phyloP scores from a whole-genome alignment of 1,140 invertebrate genomes.

The Onthophagus taurus region DNA sequence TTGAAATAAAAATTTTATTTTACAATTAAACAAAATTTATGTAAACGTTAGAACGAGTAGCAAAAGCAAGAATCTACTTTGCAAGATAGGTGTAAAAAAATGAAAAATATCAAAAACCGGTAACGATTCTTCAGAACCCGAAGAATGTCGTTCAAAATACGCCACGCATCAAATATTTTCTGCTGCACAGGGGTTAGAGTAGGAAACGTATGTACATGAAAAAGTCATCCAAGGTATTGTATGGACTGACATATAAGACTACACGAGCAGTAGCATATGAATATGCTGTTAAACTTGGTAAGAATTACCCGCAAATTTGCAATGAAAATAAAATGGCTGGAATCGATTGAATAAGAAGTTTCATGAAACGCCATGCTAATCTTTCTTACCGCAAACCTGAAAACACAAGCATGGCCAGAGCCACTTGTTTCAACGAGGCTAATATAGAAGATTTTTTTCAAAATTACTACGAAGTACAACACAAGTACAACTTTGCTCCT shows the following conservation, averaged over 20 bases:
- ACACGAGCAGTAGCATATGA: conserved; percentile 24
- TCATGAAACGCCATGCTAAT: conserved; percentile 28
- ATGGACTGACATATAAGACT: conserved; percentile 22
- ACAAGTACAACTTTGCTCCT: conserved; percentile 28
- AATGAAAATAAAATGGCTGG: conserved; percentile 28
- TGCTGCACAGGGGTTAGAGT: too few species aligned
- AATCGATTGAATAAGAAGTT: conserved; percentile 33
- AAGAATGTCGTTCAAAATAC: too few species aligned
- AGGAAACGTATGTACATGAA: too few species aligned
- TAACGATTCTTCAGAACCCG: too few species aligned
- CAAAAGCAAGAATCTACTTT: too few species aligned
- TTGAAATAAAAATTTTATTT: too few species aligned
- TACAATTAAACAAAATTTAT: too few species aligned
- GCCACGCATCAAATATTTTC: too few species aligned
- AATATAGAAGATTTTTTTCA: conserved; percentile 33
- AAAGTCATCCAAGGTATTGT: too few species aligned
- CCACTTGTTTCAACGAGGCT: conserved; percentile 36
- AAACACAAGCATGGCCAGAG: conserved; percentile 32
- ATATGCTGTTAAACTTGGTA: conserved; percentile 20
- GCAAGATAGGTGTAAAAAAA: too few species aligned
- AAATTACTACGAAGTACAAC: conserved; percentile 18
- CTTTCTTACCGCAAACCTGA: conserved; percentile 32
- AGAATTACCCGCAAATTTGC: conserved; percentile 31
- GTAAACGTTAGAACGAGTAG: too few species aligned
- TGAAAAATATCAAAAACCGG: too few species aligned